Percentiles rank a stretch among this genome's conserved stretches.
These are phyloP conservation scores for Eupithecia abbreviata DNA, from an alignment of 2,888 invertebrate species.

Conservation along the genomic window DNA sequence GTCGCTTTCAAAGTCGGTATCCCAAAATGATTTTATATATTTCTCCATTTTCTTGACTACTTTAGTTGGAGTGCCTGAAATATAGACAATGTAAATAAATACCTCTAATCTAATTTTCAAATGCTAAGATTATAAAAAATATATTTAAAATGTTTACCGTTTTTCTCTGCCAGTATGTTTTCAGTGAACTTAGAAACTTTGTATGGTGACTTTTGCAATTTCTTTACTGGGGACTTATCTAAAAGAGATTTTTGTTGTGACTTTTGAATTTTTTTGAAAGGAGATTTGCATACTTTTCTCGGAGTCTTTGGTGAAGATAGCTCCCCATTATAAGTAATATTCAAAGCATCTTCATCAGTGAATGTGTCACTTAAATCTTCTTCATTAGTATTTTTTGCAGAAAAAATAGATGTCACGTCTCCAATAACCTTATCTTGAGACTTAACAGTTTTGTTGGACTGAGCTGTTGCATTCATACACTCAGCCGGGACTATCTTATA, in stretches of 20 bases:
- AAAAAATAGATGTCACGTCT: conserved; percentile 66
- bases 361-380: conserved; percentile 69
- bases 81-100: background rate
- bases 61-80: conserved; percentile 45
- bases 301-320: conserved; percentile 11
- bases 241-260: conserved; percentile 10
- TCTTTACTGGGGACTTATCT: conserved; percentile 23
- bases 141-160: conserved; percentile 22
- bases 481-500: conserved; percentile 74
- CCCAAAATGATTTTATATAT: conserved; percentile 66
- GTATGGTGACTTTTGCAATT: background rate
- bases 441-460: conserved; percentile 52
- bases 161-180: conserved; percentile 26
- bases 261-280: background rate
- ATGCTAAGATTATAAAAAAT: no score
- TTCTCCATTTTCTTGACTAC: conserved; percentile 39
- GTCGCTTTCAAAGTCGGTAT: conserved; percentile 72
- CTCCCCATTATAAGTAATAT: conserved; percentile 33
- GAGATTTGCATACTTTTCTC: conserved; percentile 2
- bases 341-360: conserved; percentile 75
- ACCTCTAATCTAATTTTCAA: background rate
- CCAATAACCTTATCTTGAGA: conserved; percentile 57
- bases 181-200: background rate
- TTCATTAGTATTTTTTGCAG: conserved; percentile 59
- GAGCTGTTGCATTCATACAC: conserved; percentile 63